Evolutionary conservation across 2,113 vertebrate species (phyloP).

Genomic region (Hystrix cristata): DNA sequence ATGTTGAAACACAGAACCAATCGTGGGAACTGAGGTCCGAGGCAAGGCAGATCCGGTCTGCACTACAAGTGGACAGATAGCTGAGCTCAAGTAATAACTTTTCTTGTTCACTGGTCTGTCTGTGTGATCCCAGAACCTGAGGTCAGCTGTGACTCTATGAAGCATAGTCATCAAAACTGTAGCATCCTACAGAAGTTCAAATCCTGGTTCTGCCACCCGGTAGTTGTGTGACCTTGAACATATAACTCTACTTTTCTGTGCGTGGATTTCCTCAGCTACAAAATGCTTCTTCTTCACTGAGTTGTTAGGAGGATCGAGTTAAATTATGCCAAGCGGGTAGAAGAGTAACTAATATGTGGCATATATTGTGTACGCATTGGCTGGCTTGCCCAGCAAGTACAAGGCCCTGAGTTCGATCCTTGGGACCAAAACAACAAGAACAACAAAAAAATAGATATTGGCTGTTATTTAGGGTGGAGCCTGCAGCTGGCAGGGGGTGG

Average conservation of each 20-base stretch:
- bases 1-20: neutral
- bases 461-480: neutral
- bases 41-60: neutral
- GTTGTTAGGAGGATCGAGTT: neutral
- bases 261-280: neutral
- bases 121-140: slow-evolving; percentile 5
- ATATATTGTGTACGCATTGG: neutral
- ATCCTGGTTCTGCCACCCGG: neutral
- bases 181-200: neutral
- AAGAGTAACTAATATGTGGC: neutral
- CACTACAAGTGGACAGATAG: neutral
- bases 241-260: neutral
- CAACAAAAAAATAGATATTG: neutral
- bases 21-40: neutral
- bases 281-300: neutral
- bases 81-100: neutral
- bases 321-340: neutral
- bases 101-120: neutral
- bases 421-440: too few species aligned
- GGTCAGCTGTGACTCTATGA: neutral
- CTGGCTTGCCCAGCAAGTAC: too few species aligned
- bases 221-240: neutral
- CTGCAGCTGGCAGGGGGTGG: neutral
- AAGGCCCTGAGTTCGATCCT: too few species aligned
- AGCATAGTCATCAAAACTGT: neutral